Evolutionary conservation across 1,140 invertebrate species (phyloP).

Genomic region (Ceratosolen solmsi): DNA sequence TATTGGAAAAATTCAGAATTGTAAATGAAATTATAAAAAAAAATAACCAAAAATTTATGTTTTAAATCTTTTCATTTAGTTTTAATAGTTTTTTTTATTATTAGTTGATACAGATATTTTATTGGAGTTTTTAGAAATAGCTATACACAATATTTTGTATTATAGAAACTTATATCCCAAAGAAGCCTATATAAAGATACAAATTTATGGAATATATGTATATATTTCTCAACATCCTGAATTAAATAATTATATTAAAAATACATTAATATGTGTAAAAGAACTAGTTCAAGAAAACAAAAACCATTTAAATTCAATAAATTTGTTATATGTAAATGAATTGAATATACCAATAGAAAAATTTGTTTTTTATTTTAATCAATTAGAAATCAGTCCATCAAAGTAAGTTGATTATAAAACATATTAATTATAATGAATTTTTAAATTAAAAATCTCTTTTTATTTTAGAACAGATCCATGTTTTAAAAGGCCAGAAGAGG

Average conservation of each 20-base stretch:
- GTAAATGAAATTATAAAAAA: too few relatives aligned
- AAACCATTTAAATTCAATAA: constrained; percentile 68
- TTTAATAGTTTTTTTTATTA: constrained; percentile 30
- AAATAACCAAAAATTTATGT: too few relatives aligned
- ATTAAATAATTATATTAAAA: constrained; percentile 76
- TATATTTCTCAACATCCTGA: constrained; percentile 76
- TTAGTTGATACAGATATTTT: constrained; percentile 68
- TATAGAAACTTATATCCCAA: constrained; percentile 76
- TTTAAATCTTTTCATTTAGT: too few relatives aligned
- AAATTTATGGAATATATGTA: constrained; percentile 75
- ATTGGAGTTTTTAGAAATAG: constrained; percentile 76
- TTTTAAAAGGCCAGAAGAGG: constrained; percentile 76
- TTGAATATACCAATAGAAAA: constrained; percentile 69
- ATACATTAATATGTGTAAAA: constrained; percentile 71
- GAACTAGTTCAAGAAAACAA: constrained; percentile 69
- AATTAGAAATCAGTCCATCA: constrained; percentile 53
- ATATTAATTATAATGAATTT: constrained; percentile 8
- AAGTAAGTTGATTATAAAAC: constrained; percentile 60
- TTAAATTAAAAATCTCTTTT: constrained; percentile 34
- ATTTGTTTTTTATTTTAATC: constrained; percentile 75
- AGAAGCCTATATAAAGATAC: constrained; percentile 76
- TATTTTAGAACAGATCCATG: constrained; percentile 73
- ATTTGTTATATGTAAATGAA: constrained; percentile 68
- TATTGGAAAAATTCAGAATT: too few relatives aligned
- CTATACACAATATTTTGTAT: constrained; percentile 76